Base-by-base conservation (phyloP, 2,888 invertebrate species). In the Argyresthia albistria region DNA sequence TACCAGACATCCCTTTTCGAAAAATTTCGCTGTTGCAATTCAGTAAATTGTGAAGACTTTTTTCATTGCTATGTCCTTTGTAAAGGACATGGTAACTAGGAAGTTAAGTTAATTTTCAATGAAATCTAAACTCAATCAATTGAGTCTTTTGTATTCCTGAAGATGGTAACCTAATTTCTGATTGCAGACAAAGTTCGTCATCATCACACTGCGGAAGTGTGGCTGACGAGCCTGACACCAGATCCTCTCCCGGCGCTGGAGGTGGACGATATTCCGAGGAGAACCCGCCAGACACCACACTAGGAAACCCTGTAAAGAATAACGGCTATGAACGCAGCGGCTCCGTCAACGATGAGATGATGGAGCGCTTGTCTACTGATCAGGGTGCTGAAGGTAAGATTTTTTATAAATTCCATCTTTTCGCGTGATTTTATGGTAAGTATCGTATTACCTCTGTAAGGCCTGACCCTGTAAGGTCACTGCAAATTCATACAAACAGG, bases 121-220 rank as follows among this genome's bases (percentile, higher is more conserved):
- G 2, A 25, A 25, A 25, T 4, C 25, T 2, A 2, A 25, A 25
- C 25, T 25, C 3, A 25, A 25, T 25, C 25, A 25, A 25, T 4
- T 2, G 25, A 6, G 6, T 25, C 2, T 25, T 25, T 25, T 2
- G 12, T 49, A 36, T n/a, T 35, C n/a, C 37, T n/a, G n/a, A 4
- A n/a, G 71, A 8, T 51, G 4, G 6, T 43, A 25, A 25, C 43
- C 12, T 42, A n/a, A 43, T n/a, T 43, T 14, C 14, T 14, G 10
- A 14, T 46, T 76, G 11, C 73, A 88, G 88, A 64, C 88, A 88
- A 71, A 87, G 84, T 55, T 88, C 88, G 15, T 88, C 88, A 9
- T 88, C 88, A 9, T 88, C 88, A n/a, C 87, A 86, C 58, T 86
- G 87, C 60, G 86, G 86, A 62, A 86, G 86, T 58, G 84, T 84